Base-by-base conservation (phyloP, 2,113 vertebrate genomes). In the Engystomops pustulosus region DNA sequence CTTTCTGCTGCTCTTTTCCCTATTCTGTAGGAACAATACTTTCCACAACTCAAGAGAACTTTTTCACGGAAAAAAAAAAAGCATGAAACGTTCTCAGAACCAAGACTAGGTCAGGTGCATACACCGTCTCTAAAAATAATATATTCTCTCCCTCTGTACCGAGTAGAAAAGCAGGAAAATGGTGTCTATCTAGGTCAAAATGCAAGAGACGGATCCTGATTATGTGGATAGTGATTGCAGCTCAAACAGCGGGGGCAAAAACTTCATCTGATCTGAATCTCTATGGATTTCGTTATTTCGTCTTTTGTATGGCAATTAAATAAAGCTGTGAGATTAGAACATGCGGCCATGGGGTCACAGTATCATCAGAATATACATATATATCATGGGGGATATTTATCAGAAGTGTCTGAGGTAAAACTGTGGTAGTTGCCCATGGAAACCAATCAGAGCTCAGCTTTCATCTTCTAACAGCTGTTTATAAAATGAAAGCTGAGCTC, bases 151-250 rank as follows among this genome's bases (percentile, higher is more conserved):
- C 38, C 62, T 49, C 79, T 51, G 45, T 34, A 69, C 30, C 25
- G 69, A 23, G 62, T 5, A 67, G 62, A 27, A 69, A 80, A 67
- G 47, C 62, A 77, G 49, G 27, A 55, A 55, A 55, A 77, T 25
- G 27, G 62, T 68, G 41, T 80, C 60, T 80, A 80, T 81, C 30
- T 81, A 70, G 65, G 79, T 70, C 45, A 81, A 70, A 69, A 81
- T 81, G 45, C 27, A 30, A 23, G 30, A 81, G 67, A 51, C 47
- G 6, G 44, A 70, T 81, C 36, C 45, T 81, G 79, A 70, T 70
- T 70, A 55, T 53, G 65, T 81, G 44, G 41, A 77, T 77, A 36
- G 75, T 38, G 32, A 58, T 77, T 77, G 51, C 75, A 7, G 20
- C 75, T 77, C 34, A 58, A 47, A 49, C 23, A 74, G 70, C 12